These are phyloP conservation scores for Lethenteron reissneri DNA, from an alignment of 2,113 vertebrate genomes.

Conservation along the genomic window DNA sequence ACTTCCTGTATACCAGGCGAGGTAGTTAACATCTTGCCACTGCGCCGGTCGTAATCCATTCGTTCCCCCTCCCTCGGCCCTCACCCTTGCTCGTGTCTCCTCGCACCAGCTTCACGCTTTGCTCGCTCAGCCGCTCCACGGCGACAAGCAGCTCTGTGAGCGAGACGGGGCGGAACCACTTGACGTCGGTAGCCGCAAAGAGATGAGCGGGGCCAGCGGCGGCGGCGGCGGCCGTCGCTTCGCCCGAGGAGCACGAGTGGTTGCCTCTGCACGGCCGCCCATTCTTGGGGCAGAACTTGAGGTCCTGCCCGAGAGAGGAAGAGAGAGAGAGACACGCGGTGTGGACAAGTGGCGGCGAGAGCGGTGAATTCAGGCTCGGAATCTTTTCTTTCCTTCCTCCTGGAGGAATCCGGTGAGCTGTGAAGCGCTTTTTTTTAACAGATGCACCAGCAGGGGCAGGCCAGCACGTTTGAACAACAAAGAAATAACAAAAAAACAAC, in stretches of 20 bases:
- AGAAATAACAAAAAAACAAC: too few species aligned
- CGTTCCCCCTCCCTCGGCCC: too few species aligned
- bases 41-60: too few species aligned
- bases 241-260: not conserved
- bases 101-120: slow-evolving; percentile 5
- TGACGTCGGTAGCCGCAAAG: not conserved
- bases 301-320: slow-evolving; percentile 3
- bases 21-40: too few species aligned
- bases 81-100: slow-evolving; percentile 9
- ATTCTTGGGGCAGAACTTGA: slow-evolving; percentile 5
- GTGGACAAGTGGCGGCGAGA: too few species aligned
- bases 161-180: slow-evolving; percentile 3
- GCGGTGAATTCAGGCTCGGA: too few species aligned
- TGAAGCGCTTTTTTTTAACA: too few species aligned
- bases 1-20: too few species aligned
- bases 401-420: too few species aligned
- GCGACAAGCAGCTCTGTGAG: slow-evolving; percentile 1
- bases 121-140: not conserved
- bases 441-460: too few species aligned
- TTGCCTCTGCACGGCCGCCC: not conserved
- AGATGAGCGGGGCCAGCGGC: not conserved
- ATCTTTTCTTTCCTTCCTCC: too few species aligned
- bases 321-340: not conserved
- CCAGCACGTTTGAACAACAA: too few species aligned
- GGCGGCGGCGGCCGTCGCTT: not conserved